Evolutionary conservation across 2,113 vertebrate genomes (phyloP).

Genomic region (Stigmatopora nigra): DNA sequence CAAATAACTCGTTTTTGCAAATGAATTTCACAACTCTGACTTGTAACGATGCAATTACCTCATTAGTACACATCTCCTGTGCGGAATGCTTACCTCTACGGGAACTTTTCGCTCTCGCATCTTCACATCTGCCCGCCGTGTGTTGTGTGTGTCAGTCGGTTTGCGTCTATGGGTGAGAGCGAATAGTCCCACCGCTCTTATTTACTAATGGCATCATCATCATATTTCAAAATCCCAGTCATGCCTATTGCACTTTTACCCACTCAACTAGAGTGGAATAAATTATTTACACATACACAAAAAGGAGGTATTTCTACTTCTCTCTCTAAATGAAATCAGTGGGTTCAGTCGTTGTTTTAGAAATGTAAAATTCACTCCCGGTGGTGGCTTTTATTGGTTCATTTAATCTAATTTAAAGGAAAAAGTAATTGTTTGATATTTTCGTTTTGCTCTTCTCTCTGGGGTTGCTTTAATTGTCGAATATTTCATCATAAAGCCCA

Average conservation of each 20-base stretch:
- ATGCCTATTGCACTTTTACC: conserved; percentile 17
- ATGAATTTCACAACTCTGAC: conserved; percentile 14
- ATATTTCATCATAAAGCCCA: not conserved
- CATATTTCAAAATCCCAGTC: conserved; percentile 20
- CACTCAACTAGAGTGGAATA: conserved; percentile 19
- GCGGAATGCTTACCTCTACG: not conserved
- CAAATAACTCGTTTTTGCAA: conserved; percentile 24
- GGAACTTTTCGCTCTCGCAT: conserved; percentile 23
- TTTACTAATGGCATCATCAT: conserved; percentile 33
- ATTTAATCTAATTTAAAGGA: not conserved
- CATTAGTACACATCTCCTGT: conserved; percentile 9
- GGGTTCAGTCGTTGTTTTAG: conserved; percentile 12
- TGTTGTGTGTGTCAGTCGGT: not conserved
- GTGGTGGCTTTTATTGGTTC: conserved; percentile 2
- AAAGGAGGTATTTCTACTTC: conserved; percentile 13
- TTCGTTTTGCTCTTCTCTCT: not conserved
- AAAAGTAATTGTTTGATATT: not conserved
- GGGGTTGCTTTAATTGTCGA: not conserved
- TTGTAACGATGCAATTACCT: conserved; percentile 37
- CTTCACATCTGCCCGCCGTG: conserved; percentile 1
- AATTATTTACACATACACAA: conserved; percentile 35
- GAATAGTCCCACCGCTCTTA: conserved; percentile 29
- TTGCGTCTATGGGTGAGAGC: conserved; percentile 6
- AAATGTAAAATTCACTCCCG: not conserved
- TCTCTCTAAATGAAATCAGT: conserved; percentile 34